Conservation (phyloP, 2,888 invertebrate species). For the Eupithecia abbreviata region DNA sequence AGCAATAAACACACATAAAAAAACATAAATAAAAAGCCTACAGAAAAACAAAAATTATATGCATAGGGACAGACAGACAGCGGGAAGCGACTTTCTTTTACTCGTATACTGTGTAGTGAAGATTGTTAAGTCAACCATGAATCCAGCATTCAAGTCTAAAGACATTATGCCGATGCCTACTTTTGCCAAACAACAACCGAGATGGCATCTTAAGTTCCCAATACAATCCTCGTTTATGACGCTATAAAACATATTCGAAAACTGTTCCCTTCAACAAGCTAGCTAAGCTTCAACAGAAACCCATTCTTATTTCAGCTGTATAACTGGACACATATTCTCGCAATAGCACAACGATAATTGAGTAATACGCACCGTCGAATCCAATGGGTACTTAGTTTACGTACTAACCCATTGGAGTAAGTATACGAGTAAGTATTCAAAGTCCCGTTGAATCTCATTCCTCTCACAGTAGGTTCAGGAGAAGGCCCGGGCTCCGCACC, state of each 20-base stretch:
- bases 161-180: background rate
- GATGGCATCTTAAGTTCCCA: background rate
- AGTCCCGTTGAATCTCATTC: constrained; percentile 48
- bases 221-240: background rate
- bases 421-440: constrained; percentile 20
- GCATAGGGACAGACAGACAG: no score
- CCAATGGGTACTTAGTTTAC: background rate
- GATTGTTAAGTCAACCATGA: background rate
- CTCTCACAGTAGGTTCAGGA: constrained; percentile 47
- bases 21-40: no score
- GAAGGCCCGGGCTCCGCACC: constrained; percentile 58
- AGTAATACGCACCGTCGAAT: constrained; percentile 2
- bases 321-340: background rate
- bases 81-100: no score
- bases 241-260: background rate
- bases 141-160: background rate
- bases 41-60: no score
- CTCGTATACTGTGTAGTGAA: background rate
- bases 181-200: background rate
- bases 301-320: background rate
- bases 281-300: background rate
- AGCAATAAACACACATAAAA: no score
- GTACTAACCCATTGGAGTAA: background rate
- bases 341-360: background rate
- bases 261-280: background rate